A percentile compares a stretch with the other conserved stretches of the same genome.
Conservation (phyloP, 2,888 invertebrate species). For the Dioctria rufipes region DNA sequence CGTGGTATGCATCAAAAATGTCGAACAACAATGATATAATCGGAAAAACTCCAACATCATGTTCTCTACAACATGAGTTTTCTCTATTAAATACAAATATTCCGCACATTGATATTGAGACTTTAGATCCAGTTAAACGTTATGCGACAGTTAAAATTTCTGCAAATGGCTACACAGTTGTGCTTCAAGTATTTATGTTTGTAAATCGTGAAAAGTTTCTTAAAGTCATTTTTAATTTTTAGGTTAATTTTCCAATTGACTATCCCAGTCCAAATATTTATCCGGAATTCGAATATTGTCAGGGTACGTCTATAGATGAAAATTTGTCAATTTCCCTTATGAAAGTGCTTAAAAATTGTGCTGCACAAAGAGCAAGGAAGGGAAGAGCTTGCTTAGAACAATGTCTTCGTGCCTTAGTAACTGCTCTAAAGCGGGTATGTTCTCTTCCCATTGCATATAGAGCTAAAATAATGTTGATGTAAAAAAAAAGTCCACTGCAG, state of each 20-base stretch:
- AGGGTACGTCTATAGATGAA: conserved; percentile 80
- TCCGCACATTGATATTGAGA: conserved; percentile 78
- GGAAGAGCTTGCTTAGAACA: conserved; percentile 91
- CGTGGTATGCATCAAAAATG: conserved; percentile 29
- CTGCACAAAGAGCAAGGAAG: conserved; percentile 86
- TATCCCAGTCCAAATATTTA: conserved; percentile 81
- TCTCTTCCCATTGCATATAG: conserved; percentile 32
- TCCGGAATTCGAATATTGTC: conserved; percentile 79
- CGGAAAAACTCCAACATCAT: conserved; percentile 63
- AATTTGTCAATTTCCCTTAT: conserved; percentile 81
- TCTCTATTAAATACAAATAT: conserved; percentile 83
- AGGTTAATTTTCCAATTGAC: conserved; percentile 80
- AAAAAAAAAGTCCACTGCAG: conserved; percentile 62
- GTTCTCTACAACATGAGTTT: conserved; percentile 81
- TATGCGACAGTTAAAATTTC: conserved; percentile 72
- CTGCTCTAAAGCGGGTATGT: conserved; percentile 74
- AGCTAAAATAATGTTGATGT: conserved; percentile 5
- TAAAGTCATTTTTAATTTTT: conserved; percentile 66
- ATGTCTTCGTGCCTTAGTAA: conserved; percentile 82
- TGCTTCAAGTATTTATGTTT: conserved; percentile 71
- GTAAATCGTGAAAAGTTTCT: not conserved
- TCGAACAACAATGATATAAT: conserved; percentile 39
- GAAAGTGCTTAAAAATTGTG: conserved; percentile 86
- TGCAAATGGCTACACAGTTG: conserved; percentile 69
- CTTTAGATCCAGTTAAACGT: conserved; percentile 72